Conservation (phyloP, 2,113 vertebrate genomes). For the Macheiramphus alcinus region DNA sequence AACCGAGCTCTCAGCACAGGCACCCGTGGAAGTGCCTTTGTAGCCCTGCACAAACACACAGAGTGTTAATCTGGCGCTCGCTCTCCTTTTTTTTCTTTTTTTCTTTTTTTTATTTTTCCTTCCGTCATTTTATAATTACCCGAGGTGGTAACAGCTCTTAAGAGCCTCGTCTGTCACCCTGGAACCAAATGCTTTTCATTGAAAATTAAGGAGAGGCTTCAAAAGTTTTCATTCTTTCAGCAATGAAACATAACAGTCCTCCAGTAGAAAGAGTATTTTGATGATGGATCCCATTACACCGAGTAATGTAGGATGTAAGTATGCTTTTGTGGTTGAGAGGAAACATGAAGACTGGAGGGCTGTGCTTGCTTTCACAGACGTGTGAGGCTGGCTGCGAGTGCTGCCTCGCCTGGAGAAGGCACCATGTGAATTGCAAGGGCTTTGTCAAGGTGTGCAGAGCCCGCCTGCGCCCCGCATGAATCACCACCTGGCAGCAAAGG, state of each 20-base stretch:
- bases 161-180: constrained; percentile 66
- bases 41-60: neutral
- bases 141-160: constrained; percentile 63
- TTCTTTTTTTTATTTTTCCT: neutral
- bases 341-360: neutral
- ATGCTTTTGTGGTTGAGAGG: neutral
- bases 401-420: neutral
- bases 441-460: neutral
- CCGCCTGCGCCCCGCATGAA: fast-evolving
- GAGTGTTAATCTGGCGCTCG: constrained; percentile 18
- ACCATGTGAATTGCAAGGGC: fast-evolving
- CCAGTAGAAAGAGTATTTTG: constrained; percentile 10
- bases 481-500: neutral
- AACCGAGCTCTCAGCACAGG: neutral
- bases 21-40: neutral
- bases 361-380: neutral
- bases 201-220: constrained; percentile 61
- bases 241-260: constrained; percentile 41
- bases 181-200: constrained; percentile 64
- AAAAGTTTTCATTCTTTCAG: constrained; percentile 45
- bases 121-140: constrained; percentile 69
- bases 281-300: constrained; percentile 51
- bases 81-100: neutral
- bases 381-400: neutral
- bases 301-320: neutral